Evolutionary conservation across 2,113 vertebrate genomes (phyloP).

Genomic region (Mormoops blainvillei): DNA sequence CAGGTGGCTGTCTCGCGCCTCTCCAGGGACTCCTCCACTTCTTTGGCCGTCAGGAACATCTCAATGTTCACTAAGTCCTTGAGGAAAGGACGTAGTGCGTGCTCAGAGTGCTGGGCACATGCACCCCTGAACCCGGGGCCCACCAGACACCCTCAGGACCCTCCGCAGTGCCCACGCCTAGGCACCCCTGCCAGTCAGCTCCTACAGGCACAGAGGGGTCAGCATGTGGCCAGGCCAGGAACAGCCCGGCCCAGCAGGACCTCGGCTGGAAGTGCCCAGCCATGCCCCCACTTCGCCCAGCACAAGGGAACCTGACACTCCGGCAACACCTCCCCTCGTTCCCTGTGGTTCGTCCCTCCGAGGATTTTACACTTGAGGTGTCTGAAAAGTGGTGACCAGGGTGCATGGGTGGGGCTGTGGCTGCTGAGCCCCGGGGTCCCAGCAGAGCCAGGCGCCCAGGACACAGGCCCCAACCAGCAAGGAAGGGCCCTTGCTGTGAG

Average conservation of each 20-base stretch:
- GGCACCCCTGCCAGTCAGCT: neutral
- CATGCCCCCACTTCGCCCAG: no score
- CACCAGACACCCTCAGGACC: neutral
- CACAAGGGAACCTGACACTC: no score
- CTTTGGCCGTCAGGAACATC: conserved; percentile 99
- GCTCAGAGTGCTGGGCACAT: rapidly evolving
- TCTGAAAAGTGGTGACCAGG: neutral
- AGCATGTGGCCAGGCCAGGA: neutral
- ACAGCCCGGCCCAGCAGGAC: neutral
- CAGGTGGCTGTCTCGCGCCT: conserved; percentile 97
- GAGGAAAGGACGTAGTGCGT: neutral
- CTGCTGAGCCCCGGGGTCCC: neutral
- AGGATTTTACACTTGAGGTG: neutral
- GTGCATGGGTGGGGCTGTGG: rapidly evolving
- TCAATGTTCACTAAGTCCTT: conserved; percentile 99
- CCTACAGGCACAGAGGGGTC: neutral
- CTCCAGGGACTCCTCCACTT: conserved; percentile 98
- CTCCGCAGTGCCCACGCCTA: rapidly evolving
- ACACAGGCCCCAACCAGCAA: neutral
- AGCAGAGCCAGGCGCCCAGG: neutral
- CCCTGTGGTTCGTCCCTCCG: neutral
- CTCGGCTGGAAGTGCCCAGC: rapidly evolving
- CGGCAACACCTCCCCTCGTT: rapidly evolving
- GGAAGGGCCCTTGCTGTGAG: neutral
- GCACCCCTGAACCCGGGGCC: neutral